A percentile compares a stretch with the other conserved stretches of the same genome.
Conservation (phyloP, 37 sponge, comb jelly and placozoan genomes). For the Mnemiopsis leidyi region DNA sequence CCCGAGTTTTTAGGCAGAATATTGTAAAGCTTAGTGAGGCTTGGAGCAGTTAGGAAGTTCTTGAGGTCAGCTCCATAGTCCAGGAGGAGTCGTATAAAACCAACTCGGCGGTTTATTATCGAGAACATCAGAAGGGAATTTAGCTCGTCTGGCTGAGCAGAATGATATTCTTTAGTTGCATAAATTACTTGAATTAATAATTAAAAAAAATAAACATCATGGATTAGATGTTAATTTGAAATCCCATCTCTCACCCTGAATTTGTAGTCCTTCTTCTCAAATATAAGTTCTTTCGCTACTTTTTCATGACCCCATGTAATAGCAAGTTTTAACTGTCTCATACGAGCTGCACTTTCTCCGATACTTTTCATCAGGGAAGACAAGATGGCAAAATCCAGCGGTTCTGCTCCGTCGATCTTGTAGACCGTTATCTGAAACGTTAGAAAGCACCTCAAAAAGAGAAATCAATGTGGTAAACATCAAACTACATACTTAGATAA, state of each 20-base stretch:
- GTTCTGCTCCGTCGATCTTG: constrained; percentile 62
- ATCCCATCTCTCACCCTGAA: constrained; percentile 37
- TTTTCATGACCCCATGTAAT: constrained; percentile 64
- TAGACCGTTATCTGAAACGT: constrained; percentile 41
- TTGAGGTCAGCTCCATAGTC: constrained; percentile 59
- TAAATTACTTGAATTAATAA: not conserved
- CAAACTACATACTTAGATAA: not conserved
- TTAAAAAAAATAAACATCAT: not conserved
- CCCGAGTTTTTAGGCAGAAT: constrained; percentile 55
- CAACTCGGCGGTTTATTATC: constrained; percentile 60
- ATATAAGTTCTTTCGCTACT: constrained; percentile 57
- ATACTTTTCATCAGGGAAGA: constrained; percentile 64
- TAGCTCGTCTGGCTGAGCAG: constrained; percentile 24
- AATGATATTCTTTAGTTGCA: not conserved
- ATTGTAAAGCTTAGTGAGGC: constrained; percentile 58
- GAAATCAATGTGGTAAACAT: not conserved
- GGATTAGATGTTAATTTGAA: not conserved
- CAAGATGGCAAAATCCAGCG: constrained; percentile 49
- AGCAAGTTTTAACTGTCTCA: constrained; percentile 55
- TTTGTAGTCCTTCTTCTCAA: constrained; percentile 63
- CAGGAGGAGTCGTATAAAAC: constrained; percentile 31
- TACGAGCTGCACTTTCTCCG: constrained; percentile 53
- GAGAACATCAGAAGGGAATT: constrained; percentile 63
- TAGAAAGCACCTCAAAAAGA: too few relatives aligned
- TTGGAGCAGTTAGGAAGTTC: constrained; percentile 57